phyloP scores from a whole-genome alignment of 2,888 invertebrate genomes.

The Macropis europaea region DNA sequence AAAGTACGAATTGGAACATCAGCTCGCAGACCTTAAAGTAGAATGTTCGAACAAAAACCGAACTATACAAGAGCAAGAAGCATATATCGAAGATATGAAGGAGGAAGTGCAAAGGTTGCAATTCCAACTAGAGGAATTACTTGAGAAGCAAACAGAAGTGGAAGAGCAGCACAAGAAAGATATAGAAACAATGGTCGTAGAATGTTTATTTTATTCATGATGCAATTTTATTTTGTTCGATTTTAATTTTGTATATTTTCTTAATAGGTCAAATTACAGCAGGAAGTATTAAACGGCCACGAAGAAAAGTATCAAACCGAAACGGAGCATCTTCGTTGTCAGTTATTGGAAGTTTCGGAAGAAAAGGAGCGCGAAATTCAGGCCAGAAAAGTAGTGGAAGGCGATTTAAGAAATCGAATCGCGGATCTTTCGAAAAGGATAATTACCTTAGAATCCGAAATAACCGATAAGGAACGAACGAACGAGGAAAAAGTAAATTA shows the following conservation, averaged over 20 bases:
- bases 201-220: neutral
- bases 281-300: slow-evolving; percentile 62
- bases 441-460: slow-evolving; percentile 40
- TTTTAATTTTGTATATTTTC: neutral
- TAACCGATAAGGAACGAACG: slow-evolving; percentile 38
- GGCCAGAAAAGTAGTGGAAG: slow-evolving; percentile 48
- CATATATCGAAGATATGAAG: slow-evolving; percentile 71
- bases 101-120: slow-evolving; percentile 60
- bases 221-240: neutral
- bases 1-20: slow-evolving; percentile 67
- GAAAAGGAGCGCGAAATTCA: slow-evolving; percentile 57
- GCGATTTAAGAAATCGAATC: slow-evolving; percentile 51
- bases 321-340: slow-evolving; percentile 56
- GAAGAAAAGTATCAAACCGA: slow-evolving; percentile 65
- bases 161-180: slow-evolving; percentile 70
- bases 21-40: slow-evolving; percentile 74
- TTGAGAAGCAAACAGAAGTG: slow-evolving; percentile 55
- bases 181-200: slow-evolving; percentile 69
- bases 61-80: slow-evolving; percentile 75
- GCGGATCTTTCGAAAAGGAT: slow-evolving; percentile 47
- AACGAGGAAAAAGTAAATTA: slow-evolving; percentile 41
- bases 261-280: slow-evolving; percentile 68
- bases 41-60: slow-evolving; percentile 75
- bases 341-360: slow-evolving; percentile 57
- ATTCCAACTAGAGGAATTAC: slow-evolving; percentile 58